phyloP scores from a whole-genome alignment of 2,888 invertebrate genomes.

The Spicauda simplicius region DNA sequence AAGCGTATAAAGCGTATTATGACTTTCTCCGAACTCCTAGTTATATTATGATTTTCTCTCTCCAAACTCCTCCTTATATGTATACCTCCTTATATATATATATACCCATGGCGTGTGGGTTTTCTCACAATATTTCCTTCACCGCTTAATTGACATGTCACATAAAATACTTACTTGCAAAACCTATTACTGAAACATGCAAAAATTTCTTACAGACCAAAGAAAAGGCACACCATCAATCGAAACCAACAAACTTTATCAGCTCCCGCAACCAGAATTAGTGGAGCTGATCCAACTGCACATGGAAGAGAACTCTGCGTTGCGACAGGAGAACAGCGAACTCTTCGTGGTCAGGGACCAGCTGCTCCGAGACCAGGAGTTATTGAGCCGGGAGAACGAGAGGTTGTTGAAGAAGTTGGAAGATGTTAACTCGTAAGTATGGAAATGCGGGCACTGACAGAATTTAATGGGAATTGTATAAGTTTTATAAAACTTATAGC shows the following conservation, averaged over 20 bases:
- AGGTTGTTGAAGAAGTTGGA: conserved; percentile 93
- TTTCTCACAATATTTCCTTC: no score
- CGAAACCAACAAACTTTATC: conserved; percentile 89
- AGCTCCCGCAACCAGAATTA: conserved; percentile 91
- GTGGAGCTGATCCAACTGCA: conserved; percentile 94
- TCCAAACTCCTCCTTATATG: no score
- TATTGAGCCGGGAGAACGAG: conserved; percentile 96
- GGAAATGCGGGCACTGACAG: neutral
- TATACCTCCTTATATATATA: no score
- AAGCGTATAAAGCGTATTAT: no score
- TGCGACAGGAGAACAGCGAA: conserved; percentile 94
- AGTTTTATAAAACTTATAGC: no score
- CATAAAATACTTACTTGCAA: no score
- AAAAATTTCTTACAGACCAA: conserved; percentile 50
- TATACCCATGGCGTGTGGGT: no score
- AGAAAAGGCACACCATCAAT: conserved; percentile 82
- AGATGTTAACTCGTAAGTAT: conserved; percentile 92
- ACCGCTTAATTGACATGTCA: no score
- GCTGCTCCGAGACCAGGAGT: conserved; percentile 94
- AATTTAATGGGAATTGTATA: neutral
- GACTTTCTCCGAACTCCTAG: no score
- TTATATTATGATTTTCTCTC: no score
- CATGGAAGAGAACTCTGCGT: conserved; percentile 91
- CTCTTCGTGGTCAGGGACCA: conserved; percentile 92
- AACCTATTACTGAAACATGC: no score